Evolutionary conservation across 2,888 invertebrate species (phyloP).

Genomic region (Nesidiocoris tenuis): DNA sequence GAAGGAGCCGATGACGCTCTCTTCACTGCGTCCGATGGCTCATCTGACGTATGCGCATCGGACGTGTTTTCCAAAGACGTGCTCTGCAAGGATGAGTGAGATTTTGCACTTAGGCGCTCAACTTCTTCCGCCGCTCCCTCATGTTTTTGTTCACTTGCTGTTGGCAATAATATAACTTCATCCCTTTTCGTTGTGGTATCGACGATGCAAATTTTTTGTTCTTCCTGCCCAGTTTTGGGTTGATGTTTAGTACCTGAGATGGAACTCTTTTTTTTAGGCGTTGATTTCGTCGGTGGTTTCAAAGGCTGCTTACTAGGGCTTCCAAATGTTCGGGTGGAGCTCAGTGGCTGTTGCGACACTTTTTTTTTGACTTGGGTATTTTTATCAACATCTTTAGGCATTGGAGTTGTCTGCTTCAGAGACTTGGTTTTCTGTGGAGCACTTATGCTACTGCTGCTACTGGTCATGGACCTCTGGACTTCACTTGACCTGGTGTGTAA

Average conservation of each 20-base stretch:
- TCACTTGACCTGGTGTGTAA: constrained; percentile 12
- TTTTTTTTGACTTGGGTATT: neutral
- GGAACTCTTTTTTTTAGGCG: neutral
- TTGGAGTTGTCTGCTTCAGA: neutral
- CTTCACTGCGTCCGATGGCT: constrained; percentile 45
- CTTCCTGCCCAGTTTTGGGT: neutral
- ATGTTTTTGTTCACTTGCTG: constrained; percentile 9
- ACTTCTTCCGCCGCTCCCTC: constrained; percentile 17
- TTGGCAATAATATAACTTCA: neutral
- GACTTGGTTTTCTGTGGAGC: too few relatives aligned
- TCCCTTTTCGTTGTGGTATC: neutral
- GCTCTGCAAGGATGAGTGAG: constrained; percentile 45
- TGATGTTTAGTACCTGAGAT: neutral
- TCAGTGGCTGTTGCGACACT: neutral
- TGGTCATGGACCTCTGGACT: neutral
- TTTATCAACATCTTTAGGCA: neutral
- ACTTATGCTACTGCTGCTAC: neutral
- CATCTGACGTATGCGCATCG: constrained; percentile 42
- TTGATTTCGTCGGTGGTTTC: constrained; percentile 1
- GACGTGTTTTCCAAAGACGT: constrained; percentile 42
- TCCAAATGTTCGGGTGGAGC: neutral
- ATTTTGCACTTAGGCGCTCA: constrained; percentile 40
- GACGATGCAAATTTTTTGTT: constrained; percentile 10
- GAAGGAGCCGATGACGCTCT: constrained; percentile 50
- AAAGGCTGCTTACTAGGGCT: neutral